Percentiles rank a stretch among this genome's conserved stretches.
Conservation (phyloP, 2,888 invertebrate species). For the Tortrix viridana region DNA sequence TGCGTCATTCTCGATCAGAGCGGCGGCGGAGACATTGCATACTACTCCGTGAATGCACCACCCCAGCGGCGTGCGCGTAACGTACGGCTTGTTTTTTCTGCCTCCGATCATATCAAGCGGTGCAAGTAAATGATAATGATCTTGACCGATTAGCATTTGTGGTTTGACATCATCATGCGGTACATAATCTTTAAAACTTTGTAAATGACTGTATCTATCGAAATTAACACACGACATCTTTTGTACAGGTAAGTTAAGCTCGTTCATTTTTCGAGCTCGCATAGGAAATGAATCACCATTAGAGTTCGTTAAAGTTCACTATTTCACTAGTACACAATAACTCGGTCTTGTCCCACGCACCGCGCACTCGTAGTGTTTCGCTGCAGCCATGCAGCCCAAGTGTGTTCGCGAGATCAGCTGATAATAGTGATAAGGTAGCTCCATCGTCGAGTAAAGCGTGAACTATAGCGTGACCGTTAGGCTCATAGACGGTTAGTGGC, state of each 20-base stretch:
- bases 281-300: constrained; percentile 1
- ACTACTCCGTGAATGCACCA: neutral
- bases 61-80: constrained; percentile 9
- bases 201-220: neutral
- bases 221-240: neutral
- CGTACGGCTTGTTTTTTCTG: constrained; percentile 10
- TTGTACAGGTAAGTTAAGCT: constrained; percentile 12
- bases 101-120: constrained; percentile 2
- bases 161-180: neutral
- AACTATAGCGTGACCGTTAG: constrained; percentile 37
- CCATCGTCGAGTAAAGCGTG: constrained; percentile 47
- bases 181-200: neutral
- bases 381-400: constrained; percentile 39
- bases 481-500: constrained; percentile 40
- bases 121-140: constrained; percentile 6
- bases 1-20: neutral
- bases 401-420: no score
- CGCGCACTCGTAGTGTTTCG: constrained; percentile 20
- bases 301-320: neutral
- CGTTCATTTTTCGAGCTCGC: constrained; percentile 6
- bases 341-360: constrained; percentile 15
- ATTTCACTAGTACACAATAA: constrained; percentile 3
- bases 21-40: neutral
- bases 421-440: constrained; percentile 43
- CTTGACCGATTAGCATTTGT: constrained; percentile 3